Conservation (phyloP, 1,140 invertebrate genomes). For the Nomia melanderi region DNA sequence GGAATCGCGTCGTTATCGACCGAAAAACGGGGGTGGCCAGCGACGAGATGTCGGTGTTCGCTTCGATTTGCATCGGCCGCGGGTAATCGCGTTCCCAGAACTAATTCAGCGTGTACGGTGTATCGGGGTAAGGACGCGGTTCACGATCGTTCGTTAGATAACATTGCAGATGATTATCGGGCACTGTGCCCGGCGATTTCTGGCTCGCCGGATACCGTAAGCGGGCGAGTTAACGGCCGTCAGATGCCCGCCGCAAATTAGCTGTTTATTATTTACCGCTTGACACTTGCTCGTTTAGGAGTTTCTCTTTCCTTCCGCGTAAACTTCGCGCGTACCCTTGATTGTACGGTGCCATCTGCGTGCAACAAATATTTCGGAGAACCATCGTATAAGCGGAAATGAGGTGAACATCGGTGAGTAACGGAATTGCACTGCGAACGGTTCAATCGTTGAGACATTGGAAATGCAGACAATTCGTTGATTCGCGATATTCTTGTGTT, state of each 20-base stretch:
- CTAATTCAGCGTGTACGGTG: slow-evolving; percentile 29
- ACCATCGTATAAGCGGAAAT: too few relatives aligned
- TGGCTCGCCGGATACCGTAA: slow-evolving; percentile 49
- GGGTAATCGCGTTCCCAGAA: slow-evolving; percentile 42
- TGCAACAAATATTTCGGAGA: too few relatives aligned
- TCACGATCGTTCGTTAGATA: slow-evolving; percentile 34
- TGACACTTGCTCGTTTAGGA: slow-evolving; percentile 45
- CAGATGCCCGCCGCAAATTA: slow-evolving; percentile 51
- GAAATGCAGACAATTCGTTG: too few relatives aligned
- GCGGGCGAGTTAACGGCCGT: slow-evolving; percentile 24
- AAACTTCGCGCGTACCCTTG: too few relatives aligned
- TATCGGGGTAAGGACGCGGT: slow-evolving; percentile 31
- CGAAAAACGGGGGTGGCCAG: not conserved
- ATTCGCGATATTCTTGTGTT: too few relatives aligned
- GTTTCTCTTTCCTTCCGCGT: too few relatives aligned
- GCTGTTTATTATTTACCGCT: slow-evolving; percentile 50
- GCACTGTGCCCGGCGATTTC: slow-evolving; percentile 26
- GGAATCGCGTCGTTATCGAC: not conserved
- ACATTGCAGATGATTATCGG: slow-evolving; percentile 47
- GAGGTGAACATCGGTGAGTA: too few relatives aligned
- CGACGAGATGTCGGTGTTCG: not conserved
- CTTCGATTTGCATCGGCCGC: slow-evolving; percentile 41
- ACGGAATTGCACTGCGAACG: too few relatives aligned
- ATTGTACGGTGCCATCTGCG: too few relatives aligned
- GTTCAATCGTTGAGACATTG: too few relatives aligned